phyloP scores from a whole-genome alignment of 1,140 invertebrate species.

The Penaeus chinensis region DNA sequence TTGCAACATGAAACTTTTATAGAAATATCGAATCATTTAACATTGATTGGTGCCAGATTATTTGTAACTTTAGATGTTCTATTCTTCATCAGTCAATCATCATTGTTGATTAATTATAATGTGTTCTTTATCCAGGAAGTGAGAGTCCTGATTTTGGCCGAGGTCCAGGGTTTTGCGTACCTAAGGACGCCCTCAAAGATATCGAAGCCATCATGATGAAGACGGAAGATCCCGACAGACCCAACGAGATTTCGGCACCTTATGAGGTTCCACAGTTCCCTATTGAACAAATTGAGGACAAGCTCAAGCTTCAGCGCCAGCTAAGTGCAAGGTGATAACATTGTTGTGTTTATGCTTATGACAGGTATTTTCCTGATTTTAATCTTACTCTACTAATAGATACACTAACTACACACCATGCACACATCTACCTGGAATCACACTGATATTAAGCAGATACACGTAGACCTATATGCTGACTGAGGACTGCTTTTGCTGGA shows the following conservation, averaged over 20 bases:
- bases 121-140: constrained; percentile 45
- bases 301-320: constrained; percentile 90
- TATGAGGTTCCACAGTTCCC: constrained; percentile 97
- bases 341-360: not conserved
- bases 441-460: no score
- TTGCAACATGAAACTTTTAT: no score
- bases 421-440: no score
- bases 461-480: no score
- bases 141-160: constrained; percentile 54
- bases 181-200: constrained; percentile 27
- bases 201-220: constrained; percentile 51
- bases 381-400: not conserved
- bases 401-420: not conserved
- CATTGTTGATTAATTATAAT: no score
- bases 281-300: constrained; percentile 95
- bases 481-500: no score
- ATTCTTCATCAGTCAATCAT: no score
- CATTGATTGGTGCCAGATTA: no score
- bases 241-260: constrained; percentile 91
- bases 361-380: not conserved
- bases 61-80: no score
- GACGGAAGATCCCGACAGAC: constrained; percentile 70
- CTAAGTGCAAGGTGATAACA: constrained; percentile 73
- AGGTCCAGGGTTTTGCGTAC: constrained; percentile 21
- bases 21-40: no score